Base-by-base conservation (phyloP, 1,140 invertebrate species). In the Brevipalpus yothersi region DNA sequence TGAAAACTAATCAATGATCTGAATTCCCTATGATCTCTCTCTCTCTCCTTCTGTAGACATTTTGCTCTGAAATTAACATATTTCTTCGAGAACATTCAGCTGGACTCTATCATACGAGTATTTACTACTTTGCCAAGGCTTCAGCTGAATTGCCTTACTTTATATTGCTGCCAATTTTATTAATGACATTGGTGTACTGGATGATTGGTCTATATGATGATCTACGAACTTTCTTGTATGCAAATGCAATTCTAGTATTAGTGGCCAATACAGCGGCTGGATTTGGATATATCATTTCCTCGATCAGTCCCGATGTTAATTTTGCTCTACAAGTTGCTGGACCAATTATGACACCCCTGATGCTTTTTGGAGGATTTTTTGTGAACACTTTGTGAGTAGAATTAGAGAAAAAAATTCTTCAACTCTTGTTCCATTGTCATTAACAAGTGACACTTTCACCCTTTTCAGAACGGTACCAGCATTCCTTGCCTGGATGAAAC, bases 401-500 rank as follows among this genome's bases (percentile, higher is more conserved):
- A 31, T 31, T 31, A 5, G 5, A 31, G 2, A 31, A 31, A 31
- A 31, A 31, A 5, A 31, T 31, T 31, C 2, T 5, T 31, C 5
- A 3, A 31, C 5, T 31, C 2, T 31, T 31, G 2, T 31, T 31
- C 31, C 2, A 31, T 31, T 31, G 31, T 31, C 31, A 31, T 31
- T 5, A 31, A 31, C 5, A 3, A 5, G 5, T 31, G 31, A 31
- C 21, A 80, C 78, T 61, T 66, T 68, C 69, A 2, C 68, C 61
- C 62, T 60, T 49, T 72, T 61, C 64, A 85, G 83, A 3, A 87
- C 87, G 0, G 79, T 93, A 17, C 90, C 90, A 1, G 69, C 75
- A 0, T 95, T 91, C 67, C 82, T 95, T 58, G 75, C 80, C 58
- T 94, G 90, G 87, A 72, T 95, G 58, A 85, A 86, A 13, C 87